phyloP scores from a whole-genome alignment of 2,113 vertebrate genomes.

The Mormoops blainvillei region DNA sequence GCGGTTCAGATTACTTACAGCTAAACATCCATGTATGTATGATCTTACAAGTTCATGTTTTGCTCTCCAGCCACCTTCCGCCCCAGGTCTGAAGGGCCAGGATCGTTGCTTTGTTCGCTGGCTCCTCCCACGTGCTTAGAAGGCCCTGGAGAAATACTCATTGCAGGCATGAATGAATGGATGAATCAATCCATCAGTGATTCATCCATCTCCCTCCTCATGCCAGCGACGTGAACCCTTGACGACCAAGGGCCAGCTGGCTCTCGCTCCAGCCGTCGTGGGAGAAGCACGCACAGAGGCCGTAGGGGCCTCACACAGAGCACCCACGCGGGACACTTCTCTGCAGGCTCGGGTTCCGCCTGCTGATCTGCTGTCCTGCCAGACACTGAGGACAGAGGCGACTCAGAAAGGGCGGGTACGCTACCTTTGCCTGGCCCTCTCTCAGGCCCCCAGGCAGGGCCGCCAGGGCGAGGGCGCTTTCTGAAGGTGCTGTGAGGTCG shows the following conservation, averaged over 20 bases:
- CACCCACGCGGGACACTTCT: neutral
- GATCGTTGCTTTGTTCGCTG: neutral
- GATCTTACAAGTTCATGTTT: neutral
- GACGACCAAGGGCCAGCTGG: too few relatives aligned
- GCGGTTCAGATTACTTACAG: neutral
- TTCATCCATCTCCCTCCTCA: neutral
- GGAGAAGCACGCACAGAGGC: neutral
- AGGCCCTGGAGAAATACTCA: neutral
- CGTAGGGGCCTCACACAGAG: neutral
- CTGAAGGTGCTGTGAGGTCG: accelerated
- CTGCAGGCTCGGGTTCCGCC: too few relatives aligned
- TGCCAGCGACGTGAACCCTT: neutral
- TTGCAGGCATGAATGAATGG: accelerated
- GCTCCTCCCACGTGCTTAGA: neutral
- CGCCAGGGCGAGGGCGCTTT: accelerated
- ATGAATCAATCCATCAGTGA: neutral
- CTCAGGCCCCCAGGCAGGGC: neutral
- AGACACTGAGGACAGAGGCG: neutral
- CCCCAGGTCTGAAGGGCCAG: neutral
- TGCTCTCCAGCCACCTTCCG: neutral
- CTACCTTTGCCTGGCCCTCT: accelerated
- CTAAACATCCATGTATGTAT: neutral
- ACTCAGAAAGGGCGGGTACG: too few relatives aligned
- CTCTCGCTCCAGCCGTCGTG: accelerated
- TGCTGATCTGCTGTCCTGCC: too few relatives aligned